Conservation (phyloP, 2,113 vertebrate genomes). For the Onychostruthus taczanowskii region DNA sequence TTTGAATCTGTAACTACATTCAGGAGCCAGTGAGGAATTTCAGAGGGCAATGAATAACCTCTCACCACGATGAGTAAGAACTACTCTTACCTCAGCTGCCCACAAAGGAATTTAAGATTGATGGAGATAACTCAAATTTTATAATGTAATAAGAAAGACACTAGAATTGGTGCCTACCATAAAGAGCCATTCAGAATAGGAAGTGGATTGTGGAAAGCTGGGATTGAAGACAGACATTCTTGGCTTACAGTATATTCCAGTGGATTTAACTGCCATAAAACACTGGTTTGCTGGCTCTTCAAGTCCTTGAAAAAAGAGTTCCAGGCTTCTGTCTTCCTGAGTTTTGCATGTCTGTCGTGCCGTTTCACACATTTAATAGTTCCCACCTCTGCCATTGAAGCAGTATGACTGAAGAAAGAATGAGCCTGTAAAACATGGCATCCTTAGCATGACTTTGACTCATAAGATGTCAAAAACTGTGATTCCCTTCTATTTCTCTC, state of each 20-base stretch:
- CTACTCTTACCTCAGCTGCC: background rate
- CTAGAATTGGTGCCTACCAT: background rate
- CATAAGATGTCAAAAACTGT: background rate
- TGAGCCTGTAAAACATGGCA: background rate
- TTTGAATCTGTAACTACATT: background rate
- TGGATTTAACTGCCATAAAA: background rate
- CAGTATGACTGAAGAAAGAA: background rate
- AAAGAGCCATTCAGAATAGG: background rate
- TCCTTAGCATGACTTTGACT: background rate
- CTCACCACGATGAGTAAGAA: background rate
- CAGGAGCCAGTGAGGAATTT: background rate
- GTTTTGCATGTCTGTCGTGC: background rate
- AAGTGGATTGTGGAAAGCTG: background rate
- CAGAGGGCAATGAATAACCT: background rate
- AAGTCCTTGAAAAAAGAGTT: background rate
- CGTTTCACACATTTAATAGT: background rate
- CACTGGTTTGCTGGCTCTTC: background rate
- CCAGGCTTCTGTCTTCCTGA: background rate
- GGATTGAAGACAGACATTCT: background rate
- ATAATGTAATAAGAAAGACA: background rate
- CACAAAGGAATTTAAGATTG: background rate
- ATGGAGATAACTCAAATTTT: slow-evolving; percentile 27
- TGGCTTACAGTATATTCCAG: background rate
- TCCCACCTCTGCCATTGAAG: background rate
- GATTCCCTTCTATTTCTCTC: background rate